Evolutionary conservation across 2,113 vertebrate genomes (phyloP).

Genomic region (Rhabdornis inornatus): DNA sequence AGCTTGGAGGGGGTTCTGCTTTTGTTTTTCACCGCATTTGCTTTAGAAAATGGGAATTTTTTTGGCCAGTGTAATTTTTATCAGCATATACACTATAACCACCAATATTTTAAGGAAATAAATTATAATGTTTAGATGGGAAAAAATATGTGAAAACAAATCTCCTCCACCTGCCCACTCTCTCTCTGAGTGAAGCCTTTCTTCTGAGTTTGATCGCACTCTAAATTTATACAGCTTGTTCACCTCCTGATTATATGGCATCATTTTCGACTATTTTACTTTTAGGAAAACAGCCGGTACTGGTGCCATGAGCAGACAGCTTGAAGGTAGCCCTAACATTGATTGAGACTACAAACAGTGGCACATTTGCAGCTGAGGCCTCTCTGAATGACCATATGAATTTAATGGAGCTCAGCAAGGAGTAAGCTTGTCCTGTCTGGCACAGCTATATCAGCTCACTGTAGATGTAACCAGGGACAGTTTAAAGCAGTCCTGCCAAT

Average conservation of each 20-base stretch:
- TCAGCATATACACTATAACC: not conserved
- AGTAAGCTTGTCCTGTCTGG: not conserved
- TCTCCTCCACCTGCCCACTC: not conserved
- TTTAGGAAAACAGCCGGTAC: not conserved
- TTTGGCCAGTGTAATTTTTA: not conserved
- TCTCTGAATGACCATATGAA: not conserved
- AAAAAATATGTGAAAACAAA: not conserved
- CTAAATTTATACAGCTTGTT: not conserved
- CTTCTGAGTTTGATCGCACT: not conserved
- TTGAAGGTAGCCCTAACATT: not conserved
- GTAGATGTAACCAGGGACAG: not conserved
- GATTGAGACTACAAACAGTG: not conserved
- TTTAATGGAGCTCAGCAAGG: not conserved
- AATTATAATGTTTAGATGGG: not conserved
- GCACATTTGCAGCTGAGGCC: not conserved
- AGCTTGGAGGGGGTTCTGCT: not conserved
- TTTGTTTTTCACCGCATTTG: not conserved
- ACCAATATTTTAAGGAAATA: not conserved
- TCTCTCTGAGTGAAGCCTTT: not conserved
- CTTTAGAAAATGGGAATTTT: not conserved
- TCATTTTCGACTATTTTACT: not conserved
- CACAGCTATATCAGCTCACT: not conserved
- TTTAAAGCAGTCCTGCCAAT: not conserved
- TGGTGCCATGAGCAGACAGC: not conserved
- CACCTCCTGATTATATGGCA: not conserved